These are phyloP conservation scores for Aphrophora alni DNA, from an alignment of 2,888 invertebrate species.

Conservation along the genomic window DNA sequence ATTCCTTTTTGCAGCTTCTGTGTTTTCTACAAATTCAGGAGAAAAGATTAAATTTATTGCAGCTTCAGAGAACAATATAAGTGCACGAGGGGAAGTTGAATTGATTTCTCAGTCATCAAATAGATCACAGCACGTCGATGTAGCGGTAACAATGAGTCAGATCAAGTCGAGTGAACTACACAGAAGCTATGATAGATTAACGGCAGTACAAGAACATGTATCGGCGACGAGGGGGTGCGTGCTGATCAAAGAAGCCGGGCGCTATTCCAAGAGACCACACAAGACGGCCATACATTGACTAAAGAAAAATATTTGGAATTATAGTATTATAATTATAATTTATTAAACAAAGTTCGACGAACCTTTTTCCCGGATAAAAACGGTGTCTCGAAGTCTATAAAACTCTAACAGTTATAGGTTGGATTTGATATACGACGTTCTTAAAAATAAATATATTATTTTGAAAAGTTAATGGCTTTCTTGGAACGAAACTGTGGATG, in stretches of 20 bases:
- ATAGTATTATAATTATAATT: background rate
- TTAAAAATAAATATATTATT: slow-evolving; percentile 9
- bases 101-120: too few species aligned
- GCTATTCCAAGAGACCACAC: background rate
- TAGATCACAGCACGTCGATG: too few species aligned
- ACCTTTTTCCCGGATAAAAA: background rate
- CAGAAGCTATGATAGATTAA: slow-evolving; percentile 6
- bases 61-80: too few species aligned
- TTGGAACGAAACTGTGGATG: background rate
- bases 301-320: background rate
- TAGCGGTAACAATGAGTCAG: background rate
- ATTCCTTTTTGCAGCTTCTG: too few species aligned
- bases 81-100: too few species aligned
- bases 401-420: background rate
- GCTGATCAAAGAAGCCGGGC: background rate
- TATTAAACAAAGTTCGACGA: slow-evolving; percentile 2
- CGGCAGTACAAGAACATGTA: background rate
- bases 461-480: slow-evolving; percentile 6
- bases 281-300: background rate
- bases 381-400: background rate
- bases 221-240: background rate
- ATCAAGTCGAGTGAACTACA: background rate
- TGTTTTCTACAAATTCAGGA: too few species aligned
- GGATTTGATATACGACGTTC: background rate
- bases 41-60: too few species aligned